Evolutionary conservation across 2,888 invertebrate species (phyloP).

Genomic region (Synanthedon tipuliformis): DNA sequence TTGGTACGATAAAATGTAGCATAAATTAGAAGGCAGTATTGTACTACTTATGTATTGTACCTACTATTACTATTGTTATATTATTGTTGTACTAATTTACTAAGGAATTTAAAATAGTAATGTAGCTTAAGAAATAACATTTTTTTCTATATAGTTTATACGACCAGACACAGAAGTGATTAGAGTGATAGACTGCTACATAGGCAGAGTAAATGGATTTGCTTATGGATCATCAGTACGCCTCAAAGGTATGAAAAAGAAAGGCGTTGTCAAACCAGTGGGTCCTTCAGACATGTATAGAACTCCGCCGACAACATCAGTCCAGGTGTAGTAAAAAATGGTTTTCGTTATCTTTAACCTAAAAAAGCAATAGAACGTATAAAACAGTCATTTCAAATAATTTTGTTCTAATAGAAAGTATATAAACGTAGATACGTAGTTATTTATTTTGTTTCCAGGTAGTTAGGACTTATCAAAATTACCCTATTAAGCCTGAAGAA

Average conservation of each 20-base stretch:
- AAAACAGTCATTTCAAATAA: too few species aligned
- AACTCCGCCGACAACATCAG: constrained; percentile 50
- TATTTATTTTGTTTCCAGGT: too few species aligned
- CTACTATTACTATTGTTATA: too few species aligned
- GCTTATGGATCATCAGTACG: constrained; percentile 62
- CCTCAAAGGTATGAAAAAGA: constrained; percentile 58
- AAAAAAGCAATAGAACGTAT: background rate
- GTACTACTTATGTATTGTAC: too few species aligned
- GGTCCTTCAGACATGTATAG: constrained; percentile 65
- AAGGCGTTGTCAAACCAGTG: constrained; percentile 64
- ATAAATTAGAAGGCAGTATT: too few species aligned
- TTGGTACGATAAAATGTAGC: too few species aligned
- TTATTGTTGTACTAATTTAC: too few species aligned
- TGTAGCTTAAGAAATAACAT: background rate
- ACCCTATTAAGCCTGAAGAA: too few species aligned
- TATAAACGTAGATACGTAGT: too few species aligned
- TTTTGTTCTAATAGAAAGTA: too few species aligned
- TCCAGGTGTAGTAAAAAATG: constrained; percentile 26
- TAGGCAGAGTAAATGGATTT: constrained; percentile 66
- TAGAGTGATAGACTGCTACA: constrained; percentile 57
- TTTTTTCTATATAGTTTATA: constrained; percentile 17
- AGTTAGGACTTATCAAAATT: too few species aligned
- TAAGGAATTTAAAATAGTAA: too few species aligned
- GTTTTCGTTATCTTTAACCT: background rate
- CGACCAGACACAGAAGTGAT: constrained; percentile 42